Base-by-base conservation (phyloP, 1,140 invertebrate species). In the Brachionus calyciflorus region DNA sequence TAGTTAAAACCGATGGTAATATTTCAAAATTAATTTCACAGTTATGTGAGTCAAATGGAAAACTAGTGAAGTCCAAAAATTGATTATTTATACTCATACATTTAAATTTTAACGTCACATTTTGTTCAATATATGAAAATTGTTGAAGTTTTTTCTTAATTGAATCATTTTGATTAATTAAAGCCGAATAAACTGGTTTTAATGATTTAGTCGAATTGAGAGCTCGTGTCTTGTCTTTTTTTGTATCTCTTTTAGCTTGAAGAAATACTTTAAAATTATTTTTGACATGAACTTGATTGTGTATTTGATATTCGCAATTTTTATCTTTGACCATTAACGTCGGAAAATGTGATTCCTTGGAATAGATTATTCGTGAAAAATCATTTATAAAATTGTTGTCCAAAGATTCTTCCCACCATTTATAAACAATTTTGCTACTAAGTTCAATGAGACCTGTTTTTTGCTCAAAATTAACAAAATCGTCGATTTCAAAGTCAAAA, bases 201-300 rank as follows among this genome's bases (percentile, higher is more conserved):
- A n/a, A n/a, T n/a, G n/a, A n/a, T n/a, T n/a, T n/a, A n/a, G n/a
- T n/a, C n/a, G n/a, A n/a, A n/a, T n/a, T n/a, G n/a, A 46, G 9
- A 14, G n/a, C 44, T 46, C 9, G 5, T 46, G 5, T 46, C 14
- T 46, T 46, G 9, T 46, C n/a, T n/a, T 10, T 14, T 46, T 46
- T 41, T 37, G 19, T 17, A 41, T 14, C 30, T 70, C n/a, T 5
- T 46, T 49, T 73, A 19, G 28, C 3, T 41, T 26, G 19, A 9
- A 51, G 24, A 2, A 73, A 6, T n/a, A 73, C 40, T 73, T 51
- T 49, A 33, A 53, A 51, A 55, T 73, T 73, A 19, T 73, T 37
- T 21, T 19, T 51, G 19, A 37, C 37, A 37, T 73, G 69, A 51
- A 73, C 51, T 73, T 55, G 69, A 30, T 73, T 73, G n/a, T 73